A percentile compares a stretch with the other conserved stretches of the same genome.
Conservation (phyloP, 2,888 invertebrate genomes). For the Amphipoea oculea region DNA sequence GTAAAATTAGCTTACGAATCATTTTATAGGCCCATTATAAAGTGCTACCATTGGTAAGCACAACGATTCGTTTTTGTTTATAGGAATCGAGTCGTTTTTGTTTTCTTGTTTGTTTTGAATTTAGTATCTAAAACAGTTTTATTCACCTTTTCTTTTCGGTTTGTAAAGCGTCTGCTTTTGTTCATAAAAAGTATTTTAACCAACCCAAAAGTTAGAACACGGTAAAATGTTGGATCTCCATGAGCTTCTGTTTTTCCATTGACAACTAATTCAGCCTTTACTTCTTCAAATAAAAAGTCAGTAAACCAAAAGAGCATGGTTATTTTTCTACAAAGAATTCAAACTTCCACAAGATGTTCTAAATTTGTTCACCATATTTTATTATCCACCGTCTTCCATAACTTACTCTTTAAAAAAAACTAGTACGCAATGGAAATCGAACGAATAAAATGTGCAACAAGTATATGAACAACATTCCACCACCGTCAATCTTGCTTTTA, state of each 20-base stretch:
- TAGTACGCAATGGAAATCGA: constrained; percentile 33
- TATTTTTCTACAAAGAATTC: background rate
- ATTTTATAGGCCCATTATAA: background rate
- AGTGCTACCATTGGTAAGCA: too few species aligned
- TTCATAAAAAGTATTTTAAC: background rate
- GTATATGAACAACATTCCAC: constrained; percentile 54
- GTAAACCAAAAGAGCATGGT: background rate
- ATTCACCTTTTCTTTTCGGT: background rate
- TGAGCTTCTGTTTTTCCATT: too few species aligned
- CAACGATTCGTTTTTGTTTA: background rate
- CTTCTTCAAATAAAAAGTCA: background rate
- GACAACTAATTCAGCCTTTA: background rate
- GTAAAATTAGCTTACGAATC: background rate
- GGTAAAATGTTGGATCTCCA: background rate
- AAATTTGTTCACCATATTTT: constrained; percentile 11
- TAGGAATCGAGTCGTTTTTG: too few species aligned
- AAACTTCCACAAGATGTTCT: background rate
- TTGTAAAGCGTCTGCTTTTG: background rate
- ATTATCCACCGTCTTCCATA: background rate
- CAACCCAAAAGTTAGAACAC: background rate
- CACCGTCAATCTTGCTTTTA: constrained; percentile 57
- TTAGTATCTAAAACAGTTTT: background rate
- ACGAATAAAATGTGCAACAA: constrained; percentile 48
- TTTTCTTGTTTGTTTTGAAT: background rate
- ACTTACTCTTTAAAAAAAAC: constrained; percentile 8